Base-by-base conservation (phyloP, 1,140 invertebrate species). In the Lineus longissimus region DNA sequence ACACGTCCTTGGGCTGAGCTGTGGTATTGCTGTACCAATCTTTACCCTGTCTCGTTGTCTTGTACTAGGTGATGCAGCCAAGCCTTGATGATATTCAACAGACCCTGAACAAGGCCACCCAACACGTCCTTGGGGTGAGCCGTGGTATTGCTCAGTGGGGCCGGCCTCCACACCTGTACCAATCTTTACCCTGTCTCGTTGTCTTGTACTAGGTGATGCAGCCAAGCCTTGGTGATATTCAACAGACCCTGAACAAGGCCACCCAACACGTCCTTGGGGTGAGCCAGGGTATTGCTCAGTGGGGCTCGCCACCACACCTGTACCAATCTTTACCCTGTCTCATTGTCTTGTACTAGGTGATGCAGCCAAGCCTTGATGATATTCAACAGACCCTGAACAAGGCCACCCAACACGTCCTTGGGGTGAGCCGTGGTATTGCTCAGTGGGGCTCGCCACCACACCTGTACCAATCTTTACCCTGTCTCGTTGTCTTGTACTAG, bases 341-440 rank as follows among this genome's bases (percentile, higher is more conserved):
- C n/a, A n/a, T n/a, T n/a, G n/a, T n/a, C n/a, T n/a, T n/a, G n/a
- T n/a, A n/a, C n/a, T n/a, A n/a, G n/a, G 71, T 88, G 2, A 90
- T 96, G 45, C 88, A 89, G 64, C 93, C 94, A n/a, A 31, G 92
- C 86, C 71, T 78, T 96, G 55, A 92, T 95, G 62, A 88, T 97
- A 36, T 93, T 96, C 82, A 91, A 94, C 62, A n/a, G n/a, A 87
- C 89, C 30, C 80, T 96, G 17, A 86, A 89, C n/a, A 84, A 87
- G 29, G 89, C 89, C 23, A 91, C 91, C 23, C 91, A 90, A 83
- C 87, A 87, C 54, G 92, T 96, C 43, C 86, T 91, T 1, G 88
- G 89, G n/a, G 88, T 94, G 25, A 87, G 91, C 0, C 94, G 92
- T 82, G 91, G 92, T 31, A 90, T 96, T n/a, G n/a, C n/a, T n/a